phyloP scores from a whole-genome alignment of 2,113 vertebrate species.

The Ptychochromis oligacanthus region DNA sequence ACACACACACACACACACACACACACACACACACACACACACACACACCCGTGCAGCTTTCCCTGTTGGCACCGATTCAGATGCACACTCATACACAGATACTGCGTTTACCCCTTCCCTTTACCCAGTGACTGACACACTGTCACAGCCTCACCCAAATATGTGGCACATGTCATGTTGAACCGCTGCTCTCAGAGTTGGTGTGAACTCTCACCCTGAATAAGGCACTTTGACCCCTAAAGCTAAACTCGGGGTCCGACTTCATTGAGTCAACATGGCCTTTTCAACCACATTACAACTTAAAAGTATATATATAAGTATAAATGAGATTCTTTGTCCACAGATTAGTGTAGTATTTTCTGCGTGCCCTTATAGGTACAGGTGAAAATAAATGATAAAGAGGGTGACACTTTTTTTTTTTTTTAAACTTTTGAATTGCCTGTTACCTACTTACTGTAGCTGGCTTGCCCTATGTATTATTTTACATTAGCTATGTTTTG shows the following conservation, averaged over 20 bases:
- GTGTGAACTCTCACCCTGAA: not conserved
- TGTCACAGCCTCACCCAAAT: not conserved
- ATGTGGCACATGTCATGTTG: not conserved
- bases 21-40: constrained; percentile 26
- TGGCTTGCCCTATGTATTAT: not conserved
- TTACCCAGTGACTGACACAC: constrained; percentile 21
- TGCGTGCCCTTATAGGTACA: too few species aligned
- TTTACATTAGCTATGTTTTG: not conserved
- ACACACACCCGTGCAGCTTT: constrained; percentile 3
- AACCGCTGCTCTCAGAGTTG: not conserved
- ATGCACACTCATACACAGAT: constrained; percentile 19
- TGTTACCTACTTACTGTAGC: not conserved
- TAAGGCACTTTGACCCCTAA: not conserved
- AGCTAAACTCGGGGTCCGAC: not conserved
- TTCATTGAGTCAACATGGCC: not conserved
- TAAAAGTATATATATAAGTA: not conserved
- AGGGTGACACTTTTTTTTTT: not conserved
- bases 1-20: constrained; percentile 26
- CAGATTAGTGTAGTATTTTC: not conserved
- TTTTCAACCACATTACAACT: not conserved
- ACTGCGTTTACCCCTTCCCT: not conserved
- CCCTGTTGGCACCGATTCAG: constrained; percentile 21
- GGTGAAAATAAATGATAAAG: not conserved
- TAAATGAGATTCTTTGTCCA: not conserved
- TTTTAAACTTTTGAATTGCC: not conserved